Evolutionary conservation across 1,140 invertebrate genomes (phyloP).

Genomic region (Brevipalpus yothersi): DNA sequence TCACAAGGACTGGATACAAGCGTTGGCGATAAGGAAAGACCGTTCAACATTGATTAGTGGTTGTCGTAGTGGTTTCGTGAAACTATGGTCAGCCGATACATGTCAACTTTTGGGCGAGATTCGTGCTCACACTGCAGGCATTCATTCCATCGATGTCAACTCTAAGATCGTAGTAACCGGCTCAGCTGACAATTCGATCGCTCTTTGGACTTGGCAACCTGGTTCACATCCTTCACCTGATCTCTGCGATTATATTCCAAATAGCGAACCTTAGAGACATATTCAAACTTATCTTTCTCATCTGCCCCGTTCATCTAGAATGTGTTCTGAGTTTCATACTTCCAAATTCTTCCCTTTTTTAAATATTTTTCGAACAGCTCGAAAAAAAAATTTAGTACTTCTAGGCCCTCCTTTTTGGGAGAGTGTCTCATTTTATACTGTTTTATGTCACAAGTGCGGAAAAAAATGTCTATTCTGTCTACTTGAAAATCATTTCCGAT

Average conservation of each 20-base stretch:
- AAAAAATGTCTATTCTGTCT: too few species aligned
- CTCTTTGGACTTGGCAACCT: constrained; percentile 14
- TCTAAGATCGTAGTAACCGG: constrained; percentile 47
- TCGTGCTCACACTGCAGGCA: constrained; percentile 41
- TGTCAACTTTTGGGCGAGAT: constrained; percentile 40
- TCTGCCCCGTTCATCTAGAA: too few species aligned
- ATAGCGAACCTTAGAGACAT: background rate
- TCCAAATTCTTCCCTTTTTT: too few species aligned
- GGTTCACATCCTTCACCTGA: constrained; percentile 16
- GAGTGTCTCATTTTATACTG: too few species aligned
- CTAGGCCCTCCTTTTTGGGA: too few species aligned
- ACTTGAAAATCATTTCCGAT: too few species aligned
- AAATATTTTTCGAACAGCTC: too few species aligned
- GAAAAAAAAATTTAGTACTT: too few species aligned
- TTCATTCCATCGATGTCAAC: constrained; percentile 47
- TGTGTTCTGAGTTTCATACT: too few species aligned
- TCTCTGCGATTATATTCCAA: constrained; percentile 8
- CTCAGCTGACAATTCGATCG: constrained; percentile 24
- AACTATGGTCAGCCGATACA: constrained; percentile 39
- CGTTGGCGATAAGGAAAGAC: constrained; percentile 33
- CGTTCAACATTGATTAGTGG: constrained; percentile 37
- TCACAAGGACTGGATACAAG: constrained; percentile 70
- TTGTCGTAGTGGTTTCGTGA: constrained; percentile 44
- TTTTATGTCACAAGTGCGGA: too few species aligned
- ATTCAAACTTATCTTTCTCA: too few species aligned